phyloP scores from a whole-genome alignment of 2,888 invertebrate genomes.

The Nezara viridula region DNA sequence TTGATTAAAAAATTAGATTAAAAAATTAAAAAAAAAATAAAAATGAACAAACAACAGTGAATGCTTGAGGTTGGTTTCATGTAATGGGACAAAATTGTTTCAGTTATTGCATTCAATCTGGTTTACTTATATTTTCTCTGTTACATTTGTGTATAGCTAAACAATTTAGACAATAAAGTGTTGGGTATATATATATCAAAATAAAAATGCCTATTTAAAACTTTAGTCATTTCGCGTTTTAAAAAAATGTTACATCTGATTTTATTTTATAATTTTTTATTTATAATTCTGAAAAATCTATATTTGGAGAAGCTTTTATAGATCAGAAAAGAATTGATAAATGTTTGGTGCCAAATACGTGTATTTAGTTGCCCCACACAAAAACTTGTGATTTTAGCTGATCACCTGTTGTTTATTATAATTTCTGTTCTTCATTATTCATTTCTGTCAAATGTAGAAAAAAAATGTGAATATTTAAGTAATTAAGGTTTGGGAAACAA shows the following conservation, averaged over 20 bases:
- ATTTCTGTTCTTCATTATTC: constrained; percentile 42
- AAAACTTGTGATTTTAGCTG: constrained; percentile 57
- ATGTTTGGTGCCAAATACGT: constrained; percentile 57
- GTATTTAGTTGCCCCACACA: constrained; percentile 53
- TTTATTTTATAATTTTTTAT: background rate
- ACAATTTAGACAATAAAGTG: constrained; percentile 51
- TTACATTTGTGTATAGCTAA: constrained; percentile 46
- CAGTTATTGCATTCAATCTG: constrained; percentile 13
- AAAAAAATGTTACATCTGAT: background rate
- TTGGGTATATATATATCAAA: constrained; percentile 35
- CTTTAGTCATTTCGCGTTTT: background rate
- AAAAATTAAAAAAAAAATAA: background rate
- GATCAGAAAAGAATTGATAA: constrained; percentile 24
- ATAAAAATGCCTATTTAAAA: constrained; percentile 55
- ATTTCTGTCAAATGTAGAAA: constrained; percentile 48
- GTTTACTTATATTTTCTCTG: background rate
- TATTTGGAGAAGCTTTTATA: constrained; percentile 50
- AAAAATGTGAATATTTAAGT: constrained; percentile 53
- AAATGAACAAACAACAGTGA: constrained; percentile 12
- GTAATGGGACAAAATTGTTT: background rate
- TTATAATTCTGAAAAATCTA: background rate
- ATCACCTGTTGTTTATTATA: constrained; percentile 20
- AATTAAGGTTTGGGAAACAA: constrained; percentile 59
- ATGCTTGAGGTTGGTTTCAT: background rate
- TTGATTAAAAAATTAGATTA: background rate